Evolutionary conservation across 2,888 invertebrate species (phyloP), one percentile per base, ranked within the genome.

Genomic region (Scelioninae gen. 1): DNA sequence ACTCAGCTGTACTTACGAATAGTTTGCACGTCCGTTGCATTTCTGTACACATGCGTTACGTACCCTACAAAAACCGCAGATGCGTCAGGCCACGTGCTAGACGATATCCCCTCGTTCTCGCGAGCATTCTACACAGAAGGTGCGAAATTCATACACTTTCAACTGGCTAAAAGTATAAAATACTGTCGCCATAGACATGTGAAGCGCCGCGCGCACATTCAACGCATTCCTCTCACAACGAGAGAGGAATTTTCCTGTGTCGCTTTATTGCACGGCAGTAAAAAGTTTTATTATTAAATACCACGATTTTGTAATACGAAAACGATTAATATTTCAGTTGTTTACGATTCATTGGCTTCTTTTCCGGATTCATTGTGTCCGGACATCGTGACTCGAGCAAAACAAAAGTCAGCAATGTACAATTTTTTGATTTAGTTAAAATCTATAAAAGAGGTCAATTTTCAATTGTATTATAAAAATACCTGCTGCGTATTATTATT

Each of bases 111-210:
- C 68, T 58, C 66, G 9, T 76, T 68, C 51, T 31, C 62, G 43
- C 80, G 55, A 23, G 34, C 72, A 58, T 75, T 75, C 69, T 43
- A 40, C 60, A 32, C 81, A 71, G 71, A 76, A 82, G 81, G 76
- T 71, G 82, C 76, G 72, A 82, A 82, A 82, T 76, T 82, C 77
- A 82, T 82, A 72, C 82, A 72, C 72, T 76, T 76, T 81, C 71
- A 49, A 56, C 58, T 34, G 65, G 51, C 56, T 51, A 63, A 68
- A 71, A 65, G 65, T 71, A 45, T 51, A 76, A 76, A 76, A 76
- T 76, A 69, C 51, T 56, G 53, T 53, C 58, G 31, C 63, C 60
- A 40, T 49, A 47, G 63, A 63, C 51, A 45, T 51, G 58, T 75
- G 49, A 71, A 76, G 47, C 58, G 71, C 40, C 63, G 55, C 62